These are phyloP conservation scores for Amphilophus citrinellus DNA, from an alignment of 2,113 vertebrate genomes.

Conservation along the genomic window DNA sequence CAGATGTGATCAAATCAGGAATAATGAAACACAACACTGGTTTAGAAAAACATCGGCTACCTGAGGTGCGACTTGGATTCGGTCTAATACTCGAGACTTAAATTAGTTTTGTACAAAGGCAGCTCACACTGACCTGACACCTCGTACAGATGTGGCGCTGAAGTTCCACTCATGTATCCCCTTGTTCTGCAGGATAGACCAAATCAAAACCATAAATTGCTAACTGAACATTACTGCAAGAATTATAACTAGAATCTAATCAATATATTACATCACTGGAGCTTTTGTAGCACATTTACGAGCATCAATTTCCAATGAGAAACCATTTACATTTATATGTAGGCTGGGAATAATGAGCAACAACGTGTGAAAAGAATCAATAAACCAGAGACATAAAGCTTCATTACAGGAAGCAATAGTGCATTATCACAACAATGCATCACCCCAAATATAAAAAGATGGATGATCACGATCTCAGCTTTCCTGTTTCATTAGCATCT, in stretches of 20 bases:
- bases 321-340: background rate
- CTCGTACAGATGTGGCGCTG: conserved; percentile 89
- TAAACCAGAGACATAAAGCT: background rate
- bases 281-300: background rate
- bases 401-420: background rate
- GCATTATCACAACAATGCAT: background rate
- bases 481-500: background rate
- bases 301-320: background rate
- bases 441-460: background rate
- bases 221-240: background rate
- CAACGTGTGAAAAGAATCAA: background rate
- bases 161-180: conserved; percentile 99
- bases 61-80: background rate
- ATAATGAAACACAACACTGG: background rate
- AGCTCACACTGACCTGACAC: conserved; percentile 83
- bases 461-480: background rate
- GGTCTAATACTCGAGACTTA: background rate
- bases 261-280: background rate
- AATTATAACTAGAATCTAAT: background rate
- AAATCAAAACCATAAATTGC: conserved; percentile 24
- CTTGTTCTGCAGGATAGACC: conserved; percentile 79
- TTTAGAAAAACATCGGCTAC: background rate
- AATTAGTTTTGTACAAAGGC: background rate
- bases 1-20: background rate
- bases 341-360: conserved; percentile 4